phyloP scores from a whole-genome alignment of 2,888 invertebrate species.

The Hirtodrosophila histrioides region DNA sequence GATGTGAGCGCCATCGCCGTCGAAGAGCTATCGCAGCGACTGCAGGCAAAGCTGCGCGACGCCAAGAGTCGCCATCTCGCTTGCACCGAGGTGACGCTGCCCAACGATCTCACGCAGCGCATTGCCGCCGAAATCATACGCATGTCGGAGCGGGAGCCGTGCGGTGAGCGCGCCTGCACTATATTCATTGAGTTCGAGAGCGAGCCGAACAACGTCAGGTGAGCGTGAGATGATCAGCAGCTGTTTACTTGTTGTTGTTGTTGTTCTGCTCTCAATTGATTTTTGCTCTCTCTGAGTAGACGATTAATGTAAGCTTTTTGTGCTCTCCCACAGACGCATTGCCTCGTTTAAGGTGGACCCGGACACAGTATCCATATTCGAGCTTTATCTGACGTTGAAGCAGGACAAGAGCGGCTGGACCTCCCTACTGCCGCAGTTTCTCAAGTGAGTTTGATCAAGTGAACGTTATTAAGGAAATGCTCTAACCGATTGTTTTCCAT shows the following conservation, averaged over 20 bases:
- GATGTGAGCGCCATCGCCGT: slow-evolving; percentile 81
- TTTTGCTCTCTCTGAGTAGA: not conserved
- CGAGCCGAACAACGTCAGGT: slow-evolving; percentile 86
- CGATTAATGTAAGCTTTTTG: not conserved
- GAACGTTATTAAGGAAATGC: not conserved
- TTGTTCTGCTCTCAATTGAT: no score
- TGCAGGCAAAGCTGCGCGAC: slow-evolving; percentile 91
- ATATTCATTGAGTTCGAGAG: slow-evolving; percentile 93
- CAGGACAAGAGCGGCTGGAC: slow-evolving; percentile 95
- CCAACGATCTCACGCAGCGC: slow-evolving; percentile 91
- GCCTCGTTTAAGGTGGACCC: slow-evolving; percentile 94
- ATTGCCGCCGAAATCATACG: slow-evolving; percentile 92
- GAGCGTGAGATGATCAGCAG: slow-evolving; percentile 37
- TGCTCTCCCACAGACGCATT: slow-evolving; percentile 86
- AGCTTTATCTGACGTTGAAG: slow-evolving; percentile 93
- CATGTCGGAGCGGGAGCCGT: slow-evolving; percentile 95
- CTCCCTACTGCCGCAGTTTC: slow-evolving; percentile 93
- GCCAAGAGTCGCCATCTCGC: slow-evolving; percentile 92
- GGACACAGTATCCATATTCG: slow-evolving; percentile 94
- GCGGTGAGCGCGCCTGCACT: slow-evolving; percentile 94
- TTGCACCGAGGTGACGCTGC: slow-evolving; percentile 93
- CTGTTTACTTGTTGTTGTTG: not conserved
- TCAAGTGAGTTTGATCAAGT: slow-evolving; percentile 89
- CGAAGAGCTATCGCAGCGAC: slow-evolving; percentile 88
- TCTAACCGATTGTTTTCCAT: slow-evolving; percentile 70